Evolutionary conservation across 2,113 vertebrate species (phyloP), one percentile per base, ranked within the genome.

Genomic region (Halichoeres trimaculatus): DNA sequence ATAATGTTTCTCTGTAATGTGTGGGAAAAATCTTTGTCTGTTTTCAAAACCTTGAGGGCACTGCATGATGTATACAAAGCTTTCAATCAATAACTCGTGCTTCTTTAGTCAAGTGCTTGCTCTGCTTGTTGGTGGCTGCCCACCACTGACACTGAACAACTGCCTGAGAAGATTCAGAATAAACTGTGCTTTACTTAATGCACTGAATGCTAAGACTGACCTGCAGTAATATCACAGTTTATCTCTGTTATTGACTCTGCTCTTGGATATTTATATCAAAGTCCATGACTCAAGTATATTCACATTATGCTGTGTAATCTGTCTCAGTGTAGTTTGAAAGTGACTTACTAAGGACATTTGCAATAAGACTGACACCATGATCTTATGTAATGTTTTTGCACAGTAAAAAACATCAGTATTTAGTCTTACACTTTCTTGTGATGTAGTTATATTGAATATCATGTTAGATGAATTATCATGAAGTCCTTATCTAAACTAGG

Each of bases 81-180:
- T 20, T 55, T 43, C 23, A 34, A 35, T 70, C 61, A 13, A 69
- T 58, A 26, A 38, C 22, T 55, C n/a, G n/a, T 50, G 38, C 24
- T 34, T 38, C 43, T 45, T 45, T 19, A 26, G 35, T 43, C 55
- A 78, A 36, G 48, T 4, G 4, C 38, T 47, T 0, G 10, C 34
- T 79, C 47, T 68, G 70, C 51, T 59, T 13, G 47, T 17, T 69
- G 67, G 58, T 65, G 56, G 74, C 67, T 41, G 23, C 56, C 76
- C 72, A 79, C 75, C 34, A 20, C 60, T 51, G 61, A 69, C 70
- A 48, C 10, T 72, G 52, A 80, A 54, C 45, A n/a, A 13, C 22
- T 61, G 58, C 74, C 74, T 53, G 64, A 60, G 22, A 70, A 67
- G 64, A 50, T 76, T 69, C 24, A 61, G 22, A 62, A 73, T 54